These are phyloP conservation scores for Pyrocephalus nanus DNA, from an alignment of 2,797 vertebrate genomes.

Conservation along the genomic window DNA sequence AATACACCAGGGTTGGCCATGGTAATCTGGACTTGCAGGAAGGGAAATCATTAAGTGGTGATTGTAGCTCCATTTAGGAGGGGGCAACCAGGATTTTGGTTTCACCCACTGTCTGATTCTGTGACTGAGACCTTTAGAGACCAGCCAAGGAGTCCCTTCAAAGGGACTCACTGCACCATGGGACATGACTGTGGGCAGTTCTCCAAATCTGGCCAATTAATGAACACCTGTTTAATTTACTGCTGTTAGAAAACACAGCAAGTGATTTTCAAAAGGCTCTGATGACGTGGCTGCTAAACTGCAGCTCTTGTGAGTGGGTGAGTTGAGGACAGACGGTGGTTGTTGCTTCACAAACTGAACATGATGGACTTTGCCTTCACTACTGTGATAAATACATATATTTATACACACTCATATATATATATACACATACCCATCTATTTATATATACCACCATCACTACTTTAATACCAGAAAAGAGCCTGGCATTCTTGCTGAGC, in stretches of 20 bases:
- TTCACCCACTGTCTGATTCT: background rate
- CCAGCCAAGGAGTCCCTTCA: background rate
- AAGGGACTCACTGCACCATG: background rate
- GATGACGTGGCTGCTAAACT: accelerated
- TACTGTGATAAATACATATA: background rate
- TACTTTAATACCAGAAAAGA: background rate
- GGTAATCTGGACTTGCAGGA: background rate
- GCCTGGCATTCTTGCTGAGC: background rate
- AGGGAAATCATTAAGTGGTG: background rate
- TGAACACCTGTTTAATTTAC: background rate
- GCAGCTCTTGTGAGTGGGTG: accelerated
- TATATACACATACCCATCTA: background rate
- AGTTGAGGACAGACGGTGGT: accelerated
- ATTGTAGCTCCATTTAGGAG: background rate
- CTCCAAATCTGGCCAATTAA: accelerated
- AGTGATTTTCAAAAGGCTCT: background rate
- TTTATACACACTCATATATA: background rate
- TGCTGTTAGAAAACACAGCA: background rate
- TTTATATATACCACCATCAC: background rate
- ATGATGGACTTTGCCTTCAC: background rate
- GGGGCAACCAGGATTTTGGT: background rate
- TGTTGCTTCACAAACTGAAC: background rate
- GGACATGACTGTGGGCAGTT: background rate
- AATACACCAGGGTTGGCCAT: background rate
- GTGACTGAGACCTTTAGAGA: background rate